Evolutionary conservation across 2,797 vertebrate species (phyloP), one percentile per base, ranked within the genome.

Genomic region (Chrysocyon brachyurus): DNA sequence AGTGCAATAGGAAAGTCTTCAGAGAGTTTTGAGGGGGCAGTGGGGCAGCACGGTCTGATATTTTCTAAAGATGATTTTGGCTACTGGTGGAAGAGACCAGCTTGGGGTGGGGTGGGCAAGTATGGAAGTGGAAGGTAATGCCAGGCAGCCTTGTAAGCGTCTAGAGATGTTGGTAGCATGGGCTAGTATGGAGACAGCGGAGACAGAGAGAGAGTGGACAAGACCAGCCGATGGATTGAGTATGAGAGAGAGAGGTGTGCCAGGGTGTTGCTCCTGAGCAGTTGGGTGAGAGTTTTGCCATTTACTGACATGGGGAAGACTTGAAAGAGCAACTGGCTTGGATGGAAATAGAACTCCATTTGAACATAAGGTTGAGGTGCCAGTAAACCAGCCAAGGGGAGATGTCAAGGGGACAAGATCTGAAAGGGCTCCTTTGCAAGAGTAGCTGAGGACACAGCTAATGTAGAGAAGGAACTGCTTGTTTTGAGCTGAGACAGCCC

Each of bases 401-500:
- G 31, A 52, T 54, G 64, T 61, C 89, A 59, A 40, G 31, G 70
- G 70, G 54, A 26, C 31, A 21, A 54, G n/a, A 52, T 86, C 46
- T 19, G 54, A 81, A 81, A 24, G 56, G 66, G 31, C 57, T 73
- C 21, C 68, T 78, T n/a, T 59, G 61, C 75, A 28, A 26, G 59
- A 70, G 31, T 31, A 75, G 70, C 17, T 0, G 82, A 97, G 96
- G 95, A 98, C 97, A 97, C 10, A 59, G 87, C 91, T 98, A 97
- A 97, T 97, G 88, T 40, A 4, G 91, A 81, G 28, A 93, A 92
- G 95, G 93, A 85, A 49, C 31, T 24, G 57, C 36, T 40, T 40
- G 56, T 31, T 89, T 73, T 72, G 77, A 40, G 49, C 89, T 54
- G 77, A 94, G 94, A 97, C 97, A 97, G 97, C 97, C 89, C 96